Conservation (phyloP, 1,140 invertebrate species). For the Zaprionus taronus region DNA sequence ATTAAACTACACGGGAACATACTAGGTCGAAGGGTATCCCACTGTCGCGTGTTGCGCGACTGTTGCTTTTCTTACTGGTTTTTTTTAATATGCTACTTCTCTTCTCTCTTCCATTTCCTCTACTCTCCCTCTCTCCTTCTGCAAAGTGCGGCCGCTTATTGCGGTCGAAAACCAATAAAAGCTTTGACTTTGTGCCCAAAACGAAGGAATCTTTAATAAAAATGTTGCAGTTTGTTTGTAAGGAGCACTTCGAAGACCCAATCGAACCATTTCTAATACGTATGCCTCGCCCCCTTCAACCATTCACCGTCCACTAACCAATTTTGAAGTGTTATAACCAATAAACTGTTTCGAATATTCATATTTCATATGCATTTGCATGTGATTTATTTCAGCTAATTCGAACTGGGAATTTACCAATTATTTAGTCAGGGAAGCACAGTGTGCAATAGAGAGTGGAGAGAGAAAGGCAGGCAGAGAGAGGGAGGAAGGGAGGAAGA, state of each 20-base stretch:
- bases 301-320: too few species aligned
- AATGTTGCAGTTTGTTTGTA: too few species aligned
- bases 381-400: slow-evolving; percentile 63
- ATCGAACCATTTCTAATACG: too few species aligned
- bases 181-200: neutral
- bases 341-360: neutral
- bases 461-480: slow-evolving; percentile 23
- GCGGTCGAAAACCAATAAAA: neutral
- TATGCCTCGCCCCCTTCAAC: neutral
- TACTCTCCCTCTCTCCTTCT: neutral
- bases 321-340: neutral
- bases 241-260: too few species aligned
- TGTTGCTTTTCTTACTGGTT: too few species aligned
- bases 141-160: neutral
- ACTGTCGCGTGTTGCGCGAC: too few species aligned
- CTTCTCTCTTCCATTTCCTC: neutral
- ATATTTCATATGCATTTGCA: slow-evolving; percentile 28
- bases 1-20: too few species aligned
- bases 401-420: slow-evolving; percentile 32
- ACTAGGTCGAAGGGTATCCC: too few species aligned
- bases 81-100: neutral
- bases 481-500: neutral
- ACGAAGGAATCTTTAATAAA: neutral
- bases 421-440: slow-evolving; percentile 65
- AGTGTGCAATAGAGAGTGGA: slow-evolving; percentile 42